Base-by-base conservation (phyloP, 1,140 invertebrate genomes). In the Euura lappo region DNA sequence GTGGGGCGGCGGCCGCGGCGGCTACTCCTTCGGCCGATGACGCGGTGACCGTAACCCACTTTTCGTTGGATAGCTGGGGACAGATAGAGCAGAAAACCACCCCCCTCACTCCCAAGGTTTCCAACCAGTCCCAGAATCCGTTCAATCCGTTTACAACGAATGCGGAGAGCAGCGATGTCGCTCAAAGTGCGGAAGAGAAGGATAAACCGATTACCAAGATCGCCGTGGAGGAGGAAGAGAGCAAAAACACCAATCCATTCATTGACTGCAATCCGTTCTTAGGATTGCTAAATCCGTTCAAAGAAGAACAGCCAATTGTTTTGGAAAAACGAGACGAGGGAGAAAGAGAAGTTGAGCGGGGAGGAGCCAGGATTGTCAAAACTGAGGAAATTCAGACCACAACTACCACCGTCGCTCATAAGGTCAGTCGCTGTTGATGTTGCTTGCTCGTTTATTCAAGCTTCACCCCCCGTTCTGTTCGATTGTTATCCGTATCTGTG, bases 241-340 rank as follows among this genome's bases (percentile, higher is more conserved):
- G 77, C 45, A 84, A 75, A 65, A 73, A 85, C 73, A 90, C 88
- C 1, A 91, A 91, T 81, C 89, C 89, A 11, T 91, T 91, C 72
- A 89, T 88, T 71, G 85, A 89, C 76, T 86, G 86, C 10, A 90
- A 90, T 84, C 89, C 90, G 43, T 90, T 90, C 74, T 74, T 87
- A 11, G 85, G 84, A 2, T 68, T 85, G 66, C 77, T 86, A 2
- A 86, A 88, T 79, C 88, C 84, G n/a, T 85, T 88, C 67, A 88
- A 82, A 70, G 86, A 88, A 81, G 81, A 84, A 4, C 81, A 81
- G 72, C 77, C 75, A n/a, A 72, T 71, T 44, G 72, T 75, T 69
- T 71, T 75, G 6, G 81, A 83, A 45, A 79, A 79, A 68, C 82
- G 80, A 65, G 74, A 75, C n/a, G 77, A 83, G 44, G 73, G 70